Evolutionary conservation across 2,888 invertebrate species (phyloP).

Genomic region (Melieria omissa): DNA sequence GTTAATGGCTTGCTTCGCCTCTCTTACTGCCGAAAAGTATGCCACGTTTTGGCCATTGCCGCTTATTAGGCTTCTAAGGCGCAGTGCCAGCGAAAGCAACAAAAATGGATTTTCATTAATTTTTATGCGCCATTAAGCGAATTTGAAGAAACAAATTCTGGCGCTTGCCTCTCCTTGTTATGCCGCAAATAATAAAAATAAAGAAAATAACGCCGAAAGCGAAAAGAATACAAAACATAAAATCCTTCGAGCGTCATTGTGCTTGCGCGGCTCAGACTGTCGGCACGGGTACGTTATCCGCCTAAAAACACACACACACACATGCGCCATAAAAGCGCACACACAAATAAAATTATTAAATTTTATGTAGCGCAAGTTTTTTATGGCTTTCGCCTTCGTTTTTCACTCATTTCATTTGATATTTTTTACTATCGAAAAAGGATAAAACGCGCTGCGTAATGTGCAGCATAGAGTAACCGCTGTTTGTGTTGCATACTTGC

Average conservation of each 20-base stretch:
- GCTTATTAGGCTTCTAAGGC: constrained; percentile 39
- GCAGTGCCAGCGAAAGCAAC: constrained; percentile 36
- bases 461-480: constrained; percentile 4
- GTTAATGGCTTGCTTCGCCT: not conserved
- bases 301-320: constrained; percentile 41
- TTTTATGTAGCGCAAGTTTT: constrained; percentile 63
- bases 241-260: not conserved
- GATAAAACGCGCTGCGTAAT: constrained; percentile 3
- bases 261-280: not conserved
- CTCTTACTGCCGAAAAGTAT: constrained; percentile 17
- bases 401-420: not conserved
- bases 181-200: not conserved
- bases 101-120: constrained; percentile 49
- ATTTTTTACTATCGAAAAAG: constrained; percentile 1
- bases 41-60: constrained; percentile 2
- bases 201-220: constrained; percentile 10
- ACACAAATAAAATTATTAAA: constrained; percentile 58
- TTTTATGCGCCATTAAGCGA: constrained; percentile 45
- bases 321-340: constrained; percentile 15
- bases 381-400: constrained; percentile 41
- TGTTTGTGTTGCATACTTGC: constrained; percentile 22
- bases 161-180: no score
- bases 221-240: constrained; percentile 14
- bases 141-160: not conserved
- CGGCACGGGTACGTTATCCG: not conserved